These are phyloP conservation scores for Leucania comma DNA, from an alignment of 2,888 invertebrate genomes.

Conservation along the genomic window DNA sequence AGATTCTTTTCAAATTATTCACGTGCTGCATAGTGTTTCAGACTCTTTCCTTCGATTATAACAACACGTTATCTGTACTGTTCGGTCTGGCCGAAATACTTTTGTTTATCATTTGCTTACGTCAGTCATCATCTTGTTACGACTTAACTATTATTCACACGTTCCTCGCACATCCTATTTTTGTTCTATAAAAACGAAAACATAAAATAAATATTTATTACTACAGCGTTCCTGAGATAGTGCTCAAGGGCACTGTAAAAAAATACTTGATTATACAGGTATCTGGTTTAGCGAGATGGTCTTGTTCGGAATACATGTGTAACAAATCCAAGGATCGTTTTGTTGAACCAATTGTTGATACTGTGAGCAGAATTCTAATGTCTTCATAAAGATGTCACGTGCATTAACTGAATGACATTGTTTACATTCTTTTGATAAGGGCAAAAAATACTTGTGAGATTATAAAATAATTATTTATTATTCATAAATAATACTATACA, in stretches of 20 bases:
- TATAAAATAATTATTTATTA: constrained; percentile 1
- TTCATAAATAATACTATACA: constrained; percentile 28
- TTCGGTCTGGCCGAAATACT: constrained; percentile 45
- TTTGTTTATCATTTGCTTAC: constrained; percentile 62
- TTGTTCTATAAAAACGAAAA: constrained; percentile 63
- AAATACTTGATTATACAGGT: constrained; percentile 41
- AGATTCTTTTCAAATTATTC: constrained; percentile 74
- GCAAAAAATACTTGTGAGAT: constrained; percentile 36
- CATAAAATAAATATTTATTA: constrained; percentile 66
- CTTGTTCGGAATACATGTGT: constrained; percentile 37
- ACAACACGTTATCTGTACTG: constrained; percentile 37
- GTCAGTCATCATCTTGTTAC: constrained; percentile 59
- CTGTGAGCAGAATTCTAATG: constrained; percentile 46
- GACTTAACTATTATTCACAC: constrained; percentile 56
- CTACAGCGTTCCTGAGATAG: constrained; percentile 57
- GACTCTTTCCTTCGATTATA: constrained; percentile 57
- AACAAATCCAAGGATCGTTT: constrained; percentile 47
- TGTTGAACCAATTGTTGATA: constrained; percentile 49
- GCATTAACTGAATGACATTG: constrained; percentile 45
- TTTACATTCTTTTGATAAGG: constrained; percentile 58
- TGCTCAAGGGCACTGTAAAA: constrained; percentile 63
- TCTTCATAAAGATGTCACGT: constrained; percentile 58
- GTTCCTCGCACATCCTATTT: constrained; percentile 62
- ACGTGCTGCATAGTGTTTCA: constrained; percentile 61
- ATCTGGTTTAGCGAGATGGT: constrained; percentile 30